These are phyloP conservation scores for Nasonovia ribisnigri DNA, from an alignment of 2,888 invertebrate genomes.

Conservation along the genomic window DNA sequence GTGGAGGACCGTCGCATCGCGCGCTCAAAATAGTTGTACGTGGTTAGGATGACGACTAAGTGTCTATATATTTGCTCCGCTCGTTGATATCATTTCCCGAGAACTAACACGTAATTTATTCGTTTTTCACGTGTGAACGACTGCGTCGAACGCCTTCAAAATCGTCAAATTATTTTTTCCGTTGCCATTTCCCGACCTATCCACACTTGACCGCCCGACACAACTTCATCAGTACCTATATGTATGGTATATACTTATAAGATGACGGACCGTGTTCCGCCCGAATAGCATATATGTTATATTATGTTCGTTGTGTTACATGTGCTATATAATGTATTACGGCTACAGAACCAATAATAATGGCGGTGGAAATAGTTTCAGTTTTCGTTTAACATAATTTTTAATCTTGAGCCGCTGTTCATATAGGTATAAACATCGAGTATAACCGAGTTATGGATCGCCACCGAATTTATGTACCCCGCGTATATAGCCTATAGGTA, in stretches of 20 bases:
- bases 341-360: not conserved
- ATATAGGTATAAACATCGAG: not conserved
- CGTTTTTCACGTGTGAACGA: not conserved
- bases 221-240: not conserved
- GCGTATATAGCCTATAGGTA: not conserved
- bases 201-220: not conserved
- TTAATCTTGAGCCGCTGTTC: not conserved
- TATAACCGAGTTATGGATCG: not conserved
- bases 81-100: not conserved
- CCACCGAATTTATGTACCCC: not conserved
- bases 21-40: not conserved
- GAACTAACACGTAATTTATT: not conserved
- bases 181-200: not conserved
- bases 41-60: not conserved
- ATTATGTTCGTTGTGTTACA: not conserved
- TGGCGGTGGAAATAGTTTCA: not conserved
- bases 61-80: no score
- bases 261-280: not conserved
- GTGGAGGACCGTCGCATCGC: not conserved
- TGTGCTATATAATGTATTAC: no score
- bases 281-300: not conserved
- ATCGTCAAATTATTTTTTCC: not conserved
- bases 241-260: no score
- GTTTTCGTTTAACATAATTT: not conserved
- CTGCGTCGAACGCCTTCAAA: not conserved